These are phyloP conservation scores for Mesitornis unicolor DNA, from an alignment of 2,113 vertebrate species.

Conservation along the genomic window DNA sequence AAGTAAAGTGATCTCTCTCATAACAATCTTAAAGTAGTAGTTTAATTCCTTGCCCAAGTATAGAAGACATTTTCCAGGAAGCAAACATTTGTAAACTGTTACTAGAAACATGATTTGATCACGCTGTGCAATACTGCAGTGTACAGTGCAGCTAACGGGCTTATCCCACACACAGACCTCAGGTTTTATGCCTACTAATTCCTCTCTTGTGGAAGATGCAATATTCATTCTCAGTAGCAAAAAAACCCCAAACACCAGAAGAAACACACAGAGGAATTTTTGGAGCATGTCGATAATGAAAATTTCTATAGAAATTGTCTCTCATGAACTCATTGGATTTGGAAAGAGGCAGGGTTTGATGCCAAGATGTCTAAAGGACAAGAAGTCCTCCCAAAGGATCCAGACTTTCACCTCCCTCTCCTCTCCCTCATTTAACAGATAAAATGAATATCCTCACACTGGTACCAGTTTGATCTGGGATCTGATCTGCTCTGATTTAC, in stretches of 20 bases:
- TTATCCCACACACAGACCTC: neutral
- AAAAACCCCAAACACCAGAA: neutral
- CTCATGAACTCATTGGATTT: neutral
- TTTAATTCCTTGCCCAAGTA: neutral
- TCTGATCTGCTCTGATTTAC: neutral
- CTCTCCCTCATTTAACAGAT: neutral
- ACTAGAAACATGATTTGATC: neutral
- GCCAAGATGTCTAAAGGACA: neutral
- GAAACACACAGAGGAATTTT: neutral
- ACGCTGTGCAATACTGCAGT: neutral
- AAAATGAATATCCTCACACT: neutral
- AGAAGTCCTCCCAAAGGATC: neutral
- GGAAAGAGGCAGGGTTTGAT: neutral
- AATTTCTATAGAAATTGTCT: neutral
- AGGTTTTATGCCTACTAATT: neutral
- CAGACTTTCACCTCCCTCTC: neutral
- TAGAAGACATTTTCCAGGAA: neutral
- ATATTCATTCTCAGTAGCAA: neutral
- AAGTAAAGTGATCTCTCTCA: neutral
- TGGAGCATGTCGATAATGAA: neutral
- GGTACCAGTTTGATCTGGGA: neutral
- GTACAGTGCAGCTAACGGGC: neutral
- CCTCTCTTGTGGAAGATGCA: neutral
- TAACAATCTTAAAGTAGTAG: neutral
- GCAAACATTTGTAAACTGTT: constrained; percentile 4